phyloP scores from a whole-genome alignment of 2,888 invertebrate genomes.

The Eledone cirrhosa region DNA sequence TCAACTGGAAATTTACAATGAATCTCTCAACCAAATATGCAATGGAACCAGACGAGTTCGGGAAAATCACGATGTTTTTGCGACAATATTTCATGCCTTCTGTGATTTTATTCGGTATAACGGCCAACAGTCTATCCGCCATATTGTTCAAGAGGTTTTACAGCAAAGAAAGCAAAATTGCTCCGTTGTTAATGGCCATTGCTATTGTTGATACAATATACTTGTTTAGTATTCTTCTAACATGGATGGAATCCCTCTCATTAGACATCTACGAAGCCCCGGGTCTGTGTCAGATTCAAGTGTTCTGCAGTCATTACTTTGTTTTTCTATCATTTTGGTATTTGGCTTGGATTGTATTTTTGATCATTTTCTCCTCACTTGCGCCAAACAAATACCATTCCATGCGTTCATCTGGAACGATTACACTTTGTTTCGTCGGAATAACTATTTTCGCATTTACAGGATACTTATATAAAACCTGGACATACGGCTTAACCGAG shows the following conservation, averaged over 20 bases:
- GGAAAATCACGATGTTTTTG: too few relatives aligned
- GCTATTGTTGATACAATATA: slow-evolving; percentile 47
- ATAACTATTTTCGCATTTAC: slow-evolving; percentile 46
- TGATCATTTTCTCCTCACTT: slow-evolving; percentile 39
- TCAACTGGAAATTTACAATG: too few relatives aligned
- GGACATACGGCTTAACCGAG: slow-evolving; percentile 46
- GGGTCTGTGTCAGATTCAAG: slow-evolving; percentile 50
- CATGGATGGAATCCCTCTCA: slow-evolving; percentile 46
- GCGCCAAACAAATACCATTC: slow-evolving; percentile 36
- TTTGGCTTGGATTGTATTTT: slow-evolving; percentile 40
- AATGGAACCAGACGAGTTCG: too few relatives aligned
- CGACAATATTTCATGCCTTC: slow-evolving; percentile 42
- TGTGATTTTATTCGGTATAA: slow-evolving; percentile 41
- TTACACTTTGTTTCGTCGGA: slow-evolving; percentile 40
- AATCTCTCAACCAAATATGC: too few relatives aligned
- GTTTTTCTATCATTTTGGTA: slow-evolving; percentile 48
- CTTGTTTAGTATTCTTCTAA: slow-evolving; percentile 42
- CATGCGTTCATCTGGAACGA: slow-evolving; percentile 42
- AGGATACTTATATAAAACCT: slow-evolving; percentile 51
- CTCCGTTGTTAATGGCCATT: slow-evolving; percentile 46
- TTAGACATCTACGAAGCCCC: slow-evolving; percentile 47
- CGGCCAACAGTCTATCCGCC: slow-evolving; percentile 37
- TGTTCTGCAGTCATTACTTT: slow-evolving; percentile 52
- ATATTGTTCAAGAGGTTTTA: slow-evolving; percentile 44
- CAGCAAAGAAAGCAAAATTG: slow-evolving; percentile 44